Percentiles rank a stretch among this genome's conserved stretches.
Evolutionary conservation across 2,888 invertebrate species (phyloP).

Genomic region (Ferrisia virgata): DNA sequence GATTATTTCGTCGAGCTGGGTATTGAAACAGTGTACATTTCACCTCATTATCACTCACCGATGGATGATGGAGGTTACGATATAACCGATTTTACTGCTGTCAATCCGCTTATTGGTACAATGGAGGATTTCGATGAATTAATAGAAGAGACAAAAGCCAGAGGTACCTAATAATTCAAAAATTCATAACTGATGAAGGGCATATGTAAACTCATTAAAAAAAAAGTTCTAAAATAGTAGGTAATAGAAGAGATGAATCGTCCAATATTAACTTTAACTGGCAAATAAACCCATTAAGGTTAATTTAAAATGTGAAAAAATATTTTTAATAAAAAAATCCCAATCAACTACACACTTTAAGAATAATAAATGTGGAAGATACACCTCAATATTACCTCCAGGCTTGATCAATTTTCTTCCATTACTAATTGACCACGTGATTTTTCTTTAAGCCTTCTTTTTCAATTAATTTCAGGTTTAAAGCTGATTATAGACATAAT

Average conservation of each 20-base stretch:
- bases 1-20: conserved; percentile 39
- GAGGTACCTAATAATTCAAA: conserved; percentile 50
- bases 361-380: no score
- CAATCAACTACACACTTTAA: no score
- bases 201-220: background rate
- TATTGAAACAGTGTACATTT: conserved; percentile 35
- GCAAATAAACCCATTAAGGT: no score
- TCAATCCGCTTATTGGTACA: conserved; percentile 56
- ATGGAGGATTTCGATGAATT: conserved; percentile 59
- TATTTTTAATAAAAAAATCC: no score
- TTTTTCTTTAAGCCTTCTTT: background rate
- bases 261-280: no score
- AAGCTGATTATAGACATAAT: conserved; percentile 52
- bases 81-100: background rate
- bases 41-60: conserved; percentile 50
- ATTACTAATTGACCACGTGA: no score
- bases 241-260: no score
- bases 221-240: background rate
- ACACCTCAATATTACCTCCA: no score
- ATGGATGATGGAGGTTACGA: conserved; percentile 43
- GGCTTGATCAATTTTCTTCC: background rate
- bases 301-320: no score
- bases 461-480: background rate
- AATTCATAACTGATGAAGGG: background rate
- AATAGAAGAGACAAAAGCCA: conserved; percentile 53